phyloP scores from a whole-genome alignment of 2,113 vertebrate species.

The Machaerirhynchus nigripectus region DNA sequence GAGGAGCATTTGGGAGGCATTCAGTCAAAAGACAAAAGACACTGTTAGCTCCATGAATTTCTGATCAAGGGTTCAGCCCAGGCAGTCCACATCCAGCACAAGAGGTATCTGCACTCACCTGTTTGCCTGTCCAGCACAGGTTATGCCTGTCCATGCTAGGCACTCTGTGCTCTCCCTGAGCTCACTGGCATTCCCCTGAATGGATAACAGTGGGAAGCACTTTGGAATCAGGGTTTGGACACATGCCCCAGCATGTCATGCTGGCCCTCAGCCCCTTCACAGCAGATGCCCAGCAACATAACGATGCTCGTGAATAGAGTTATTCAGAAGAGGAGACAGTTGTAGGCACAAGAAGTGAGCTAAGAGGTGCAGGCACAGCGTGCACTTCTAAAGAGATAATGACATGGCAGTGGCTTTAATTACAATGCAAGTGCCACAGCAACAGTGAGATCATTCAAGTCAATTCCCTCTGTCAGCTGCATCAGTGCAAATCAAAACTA shows the following conservation, averaged over 20 bases:
- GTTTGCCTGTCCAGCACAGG: neutral
- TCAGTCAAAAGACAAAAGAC: neutral
- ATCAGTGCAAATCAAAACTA: neutral
- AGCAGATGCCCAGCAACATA: neutral
- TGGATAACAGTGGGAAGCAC: neutral
- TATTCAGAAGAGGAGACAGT: neutral
- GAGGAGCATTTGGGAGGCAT: neutral
- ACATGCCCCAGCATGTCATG: neutral
- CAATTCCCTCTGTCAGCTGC: neutral
- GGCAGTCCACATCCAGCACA: neutral
- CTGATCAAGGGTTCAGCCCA: neutral
- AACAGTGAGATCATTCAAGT: neutral
- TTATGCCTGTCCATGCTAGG: neutral
- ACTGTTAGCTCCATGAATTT: neutral
- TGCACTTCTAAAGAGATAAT: neutral
- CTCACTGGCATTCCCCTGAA: neutral
- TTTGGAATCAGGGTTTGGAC: neutral
- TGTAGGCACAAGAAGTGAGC: neutral
- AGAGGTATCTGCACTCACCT: fast-evolving
- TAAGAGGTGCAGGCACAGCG: neutral
- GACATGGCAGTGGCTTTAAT: neutral
- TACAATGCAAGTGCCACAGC: neutral
- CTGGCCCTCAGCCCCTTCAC: neutral
- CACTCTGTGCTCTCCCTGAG: fast-evolving
- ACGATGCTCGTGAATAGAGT: neutral